These are phyloP conservation scores for Tinea semifulvella DNA, from an alignment of 2,888 invertebrate species.

Conservation along the genomic window DNA sequence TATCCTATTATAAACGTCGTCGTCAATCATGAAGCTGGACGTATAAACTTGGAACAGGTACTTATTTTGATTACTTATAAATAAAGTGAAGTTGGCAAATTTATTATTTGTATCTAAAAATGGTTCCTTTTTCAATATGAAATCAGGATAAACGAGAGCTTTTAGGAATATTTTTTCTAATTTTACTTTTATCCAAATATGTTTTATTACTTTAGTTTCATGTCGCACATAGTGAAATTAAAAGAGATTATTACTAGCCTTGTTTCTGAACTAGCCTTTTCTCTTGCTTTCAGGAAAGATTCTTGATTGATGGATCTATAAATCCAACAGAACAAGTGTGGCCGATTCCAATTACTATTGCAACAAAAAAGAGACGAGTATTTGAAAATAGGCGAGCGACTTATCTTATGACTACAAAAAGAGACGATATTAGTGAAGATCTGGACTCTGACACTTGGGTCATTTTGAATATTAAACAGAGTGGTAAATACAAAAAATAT, in stretches of 20 bases:
- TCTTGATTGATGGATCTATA: constrained; percentile 37
- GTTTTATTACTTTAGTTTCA: no score
- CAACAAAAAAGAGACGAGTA: constrained; percentile 40
- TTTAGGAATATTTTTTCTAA: no score
- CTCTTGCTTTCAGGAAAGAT: constrained; percentile 36
- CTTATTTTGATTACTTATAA: neutral
- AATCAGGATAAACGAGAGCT: neutral
- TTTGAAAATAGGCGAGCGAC: constrained; percentile 36
- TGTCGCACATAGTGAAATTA: no score
- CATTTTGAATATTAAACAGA: constrained; percentile 68
- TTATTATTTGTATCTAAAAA: neutral
- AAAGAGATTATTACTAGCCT: no score
- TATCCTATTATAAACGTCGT: constrained; percentile 66
- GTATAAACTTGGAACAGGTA: constrained; percentile 35
- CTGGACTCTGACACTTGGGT: constrained; percentile 60
- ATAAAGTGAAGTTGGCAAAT: neutral
- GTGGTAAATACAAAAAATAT: constrained; percentile 38
- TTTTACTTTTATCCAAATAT: no score
- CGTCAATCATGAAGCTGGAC: constrained; percentile 37
- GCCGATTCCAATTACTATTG: constrained; percentile 53
- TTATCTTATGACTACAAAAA: constrained; percentile 31
- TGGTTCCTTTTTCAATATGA: neutral
- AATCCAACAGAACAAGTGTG: constrained; percentile 36
- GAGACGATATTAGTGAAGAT: constrained; percentile 26
- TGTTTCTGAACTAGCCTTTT: no score